These are phyloP conservation scores for Spatula versicolor DNA, from an alignment of 2,797 vertebrate genomes.

Conservation along the genomic window DNA sequence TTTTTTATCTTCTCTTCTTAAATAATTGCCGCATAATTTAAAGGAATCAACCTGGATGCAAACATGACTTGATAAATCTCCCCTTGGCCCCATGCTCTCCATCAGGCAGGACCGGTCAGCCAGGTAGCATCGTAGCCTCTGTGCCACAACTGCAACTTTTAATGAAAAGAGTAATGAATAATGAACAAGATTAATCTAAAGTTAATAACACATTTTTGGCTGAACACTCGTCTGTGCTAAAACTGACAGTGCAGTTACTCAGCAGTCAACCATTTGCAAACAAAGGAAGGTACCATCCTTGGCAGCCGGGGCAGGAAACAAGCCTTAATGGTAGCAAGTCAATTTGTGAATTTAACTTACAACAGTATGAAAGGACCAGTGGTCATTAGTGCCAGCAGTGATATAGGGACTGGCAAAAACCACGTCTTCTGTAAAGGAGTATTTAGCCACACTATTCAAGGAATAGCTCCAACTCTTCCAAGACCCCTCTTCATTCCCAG, in stretches of 20 bases:
- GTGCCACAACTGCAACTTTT: background rate
- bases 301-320: background rate
- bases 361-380: background rate
- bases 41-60: background rate
- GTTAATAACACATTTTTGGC: background rate
- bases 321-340: too few relatives aligned
- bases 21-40: constrained; percentile 20
- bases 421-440: too few relatives aligned
- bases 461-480: background rate
- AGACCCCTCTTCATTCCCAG: background rate
- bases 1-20: constrained; percentile 10
- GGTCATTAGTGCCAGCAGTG: background rate
- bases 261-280: background rate
- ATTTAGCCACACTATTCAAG: background rate
- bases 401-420: background rate
- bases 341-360: background rate
- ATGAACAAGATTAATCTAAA: background rate
- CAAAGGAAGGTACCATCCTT: background rate
- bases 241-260: background rate
- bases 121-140: background rate
- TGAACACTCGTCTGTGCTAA: background rate
- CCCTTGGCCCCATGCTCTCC: background rate
- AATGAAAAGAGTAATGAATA: constrained; percentile 18
- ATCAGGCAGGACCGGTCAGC: background rate
- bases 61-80: background rate